Conservation (phyloP, 2,888 invertebrate species). For the Spodoptera littoralis region DNA sequence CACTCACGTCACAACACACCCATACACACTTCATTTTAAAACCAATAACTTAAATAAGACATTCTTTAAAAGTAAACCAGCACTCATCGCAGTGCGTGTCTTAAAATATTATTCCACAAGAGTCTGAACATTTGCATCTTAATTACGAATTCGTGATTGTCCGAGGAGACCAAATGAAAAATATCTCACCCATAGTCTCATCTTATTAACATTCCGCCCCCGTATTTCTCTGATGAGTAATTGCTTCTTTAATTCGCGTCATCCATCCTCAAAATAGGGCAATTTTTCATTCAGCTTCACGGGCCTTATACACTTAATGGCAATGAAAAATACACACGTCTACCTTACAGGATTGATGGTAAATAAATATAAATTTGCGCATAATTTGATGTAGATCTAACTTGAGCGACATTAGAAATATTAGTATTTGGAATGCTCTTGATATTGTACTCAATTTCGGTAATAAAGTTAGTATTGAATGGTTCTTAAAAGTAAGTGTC, state of each 20-base stretch:
- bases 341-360: conserved; percentile 56
- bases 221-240: conserved; percentile 87
- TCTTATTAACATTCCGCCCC: conserved; percentile 88
- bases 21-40: conserved; percentile 4
- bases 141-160: conserved; percentile 80
- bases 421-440: conserved; percentile 6
- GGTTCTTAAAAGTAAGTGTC: too few species aligned
- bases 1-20: neutral
- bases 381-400: conserved; percentile 38
- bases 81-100: conserved; percentile 25
- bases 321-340: conserved; percentile 65
- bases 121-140: conserved; percentile 71
- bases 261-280: conserved; percentile 88
- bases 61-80: conserved; percentile 21
- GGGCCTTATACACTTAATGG: conserved; percentile 69
- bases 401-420: conserved; percentile 24
- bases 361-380: conserved; percentile 56
- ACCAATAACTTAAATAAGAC: conserved; percentile 1
- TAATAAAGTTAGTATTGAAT: too few species aligned
- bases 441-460: too few species aligned
- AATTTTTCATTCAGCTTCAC: conserved; percentile 85
- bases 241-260: conserved; percentile 89
- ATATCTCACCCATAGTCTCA: conserved; percentile 79
- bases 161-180: conserved; percentile 82
- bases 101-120: conserved; percentile 51